Percentiles rank a stretch among this genome's conserved stretches.
Conservation (phyloP, 2,888 invertebrate genomes). For the Phanerotoma sp. region DNA sequence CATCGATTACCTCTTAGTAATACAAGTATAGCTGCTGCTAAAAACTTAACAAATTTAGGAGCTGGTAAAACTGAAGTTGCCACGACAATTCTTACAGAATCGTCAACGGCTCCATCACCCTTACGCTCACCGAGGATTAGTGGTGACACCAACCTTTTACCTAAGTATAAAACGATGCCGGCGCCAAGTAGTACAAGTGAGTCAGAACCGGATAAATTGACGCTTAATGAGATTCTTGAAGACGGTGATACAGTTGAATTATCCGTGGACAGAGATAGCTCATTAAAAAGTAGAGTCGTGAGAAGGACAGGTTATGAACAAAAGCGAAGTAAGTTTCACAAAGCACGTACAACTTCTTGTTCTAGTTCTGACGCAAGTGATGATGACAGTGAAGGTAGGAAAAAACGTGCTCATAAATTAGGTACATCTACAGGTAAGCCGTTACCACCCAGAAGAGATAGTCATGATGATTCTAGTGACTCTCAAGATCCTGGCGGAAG, state of each 20-base stretch:
- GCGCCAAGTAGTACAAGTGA: constrained; percentile 57
- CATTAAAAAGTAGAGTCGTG: constrained; percentile 41
- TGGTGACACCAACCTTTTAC: constrained; percentile 47
- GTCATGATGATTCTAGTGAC: constrained; percentile 84
- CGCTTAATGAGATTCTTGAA: constrained; percentile 70
- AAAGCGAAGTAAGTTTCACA: constrained; percentile 69
- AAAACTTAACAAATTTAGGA: constrained; percentile 3
- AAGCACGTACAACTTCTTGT: constrained; percentile 81
- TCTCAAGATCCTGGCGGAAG: constrained; percentile 71
- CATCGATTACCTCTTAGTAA: constrained; percentile 40
- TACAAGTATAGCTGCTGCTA: constrained; percentile 23
- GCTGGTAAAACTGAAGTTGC: constrained; percentile 29
- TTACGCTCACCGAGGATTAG: constrained; percentile 54
- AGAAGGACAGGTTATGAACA: constrained; percentile 59
- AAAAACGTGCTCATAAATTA: constrained; percentile 77
- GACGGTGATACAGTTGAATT: constrained; percentile 59
- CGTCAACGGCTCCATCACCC: constrained; percentile 62
- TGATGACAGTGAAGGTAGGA: constrained; percentile 78
- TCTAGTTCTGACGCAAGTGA: constrained; percentile 95
- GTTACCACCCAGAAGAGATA: constrained; percentile 69
- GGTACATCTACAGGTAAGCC: constrained; percentile 65
- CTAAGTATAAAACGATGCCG: constrained; percentile 65
- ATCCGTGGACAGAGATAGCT: constrained; percentile 27
- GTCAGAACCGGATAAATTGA: constrained; percentile 57
- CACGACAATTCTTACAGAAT: constrained; percentile 60